phyloP scores from a whole-genome alignment of 92 coral and sea anemone species.

The Palythoa grandiflora region DNA sequence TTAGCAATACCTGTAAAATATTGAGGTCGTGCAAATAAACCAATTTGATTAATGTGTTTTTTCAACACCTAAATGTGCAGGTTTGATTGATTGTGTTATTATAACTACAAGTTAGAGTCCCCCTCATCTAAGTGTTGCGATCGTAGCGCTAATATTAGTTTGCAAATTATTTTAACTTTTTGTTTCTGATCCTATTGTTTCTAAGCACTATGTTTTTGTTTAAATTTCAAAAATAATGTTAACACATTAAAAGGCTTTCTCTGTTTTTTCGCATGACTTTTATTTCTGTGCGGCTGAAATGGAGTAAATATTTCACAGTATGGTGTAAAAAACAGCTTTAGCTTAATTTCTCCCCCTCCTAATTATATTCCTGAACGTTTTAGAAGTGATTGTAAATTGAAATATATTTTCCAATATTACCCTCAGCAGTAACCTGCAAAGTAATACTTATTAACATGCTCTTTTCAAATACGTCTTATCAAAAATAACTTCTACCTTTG shows the following conservation, averaged over 20 bases:
- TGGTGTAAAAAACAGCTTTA: slow-evolving; percentile 21
- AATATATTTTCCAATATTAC: slow-evolving; percentile 14
- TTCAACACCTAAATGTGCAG: too few relatives aligned
- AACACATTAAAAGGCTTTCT: slow-evolving; percentile 20
- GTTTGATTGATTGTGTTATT: neutral
- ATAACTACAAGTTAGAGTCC: neutral
- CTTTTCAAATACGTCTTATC: neutral
- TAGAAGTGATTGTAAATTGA: slow-evolving; percentile 41
- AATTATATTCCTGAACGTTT: slow-evolving; percentile 38
- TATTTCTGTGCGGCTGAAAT: slow-evolving; percentile 33
- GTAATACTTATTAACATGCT: neutral
- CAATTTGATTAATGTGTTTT: too few relatives aligned
- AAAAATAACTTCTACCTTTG: neutral
- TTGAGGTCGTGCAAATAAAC: too few relatives aligned
- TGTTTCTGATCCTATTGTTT: slow-evolving; percentile 12
- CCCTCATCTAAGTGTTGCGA: neutral
- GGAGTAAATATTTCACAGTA: slow-evolving; percentile 48
- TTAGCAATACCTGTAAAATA: too few relatives aligned
- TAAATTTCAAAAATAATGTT: slow-evolving; percentile 15
- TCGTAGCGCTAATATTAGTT: neutral
- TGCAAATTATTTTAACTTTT: neutral
- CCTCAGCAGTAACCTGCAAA: slow-evolving; percentile 12
- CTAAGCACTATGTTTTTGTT: slow-evolving; percentile 31
- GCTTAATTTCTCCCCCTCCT: slow-evolving; percentile 34
- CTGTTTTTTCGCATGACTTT: slow-evolving; percentile 17